phyloP scores from a whole-genome alignment of 2,888 invertebrate species.

The Eledona agricola region DNA sequence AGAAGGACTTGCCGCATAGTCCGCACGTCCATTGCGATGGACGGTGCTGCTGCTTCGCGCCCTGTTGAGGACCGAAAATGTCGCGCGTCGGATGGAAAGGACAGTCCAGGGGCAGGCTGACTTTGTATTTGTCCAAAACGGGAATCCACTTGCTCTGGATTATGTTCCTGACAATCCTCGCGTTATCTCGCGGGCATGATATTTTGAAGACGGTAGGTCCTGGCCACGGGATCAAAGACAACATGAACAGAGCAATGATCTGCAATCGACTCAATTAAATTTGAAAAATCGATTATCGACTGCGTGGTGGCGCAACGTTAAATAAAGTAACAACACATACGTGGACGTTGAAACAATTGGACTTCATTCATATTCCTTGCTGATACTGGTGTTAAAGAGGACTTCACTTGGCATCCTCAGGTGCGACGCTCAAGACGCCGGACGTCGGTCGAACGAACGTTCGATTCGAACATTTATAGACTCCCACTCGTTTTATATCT shows the following conservation, averaged over 20 bases:
- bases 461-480: too few species aligned
- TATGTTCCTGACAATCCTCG: slow-evolving; percentile 85
- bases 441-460: slow-evolving; percentile 30
- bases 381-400: slow-evolving; percentile 20
- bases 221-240: slow-evolving; percentile 88
- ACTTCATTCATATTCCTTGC: slow-evolving; percentile 85
- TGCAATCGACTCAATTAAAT: slow-evolving; percentile 54
- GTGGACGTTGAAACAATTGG: slow-evolving; percentile 85
- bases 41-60: slow-evolving; percentile 84
- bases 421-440: slow-evolving; percentile 30
- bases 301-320: too few species aligned
- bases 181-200: slow-evolving; percentile 88
- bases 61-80: slow-evolving; percentile 87
- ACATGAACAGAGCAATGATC: slow-evolving; percentile 82
- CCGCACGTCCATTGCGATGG: slow-evolving; percentile 92
- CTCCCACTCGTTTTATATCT: slow-evolving; percentile 1
- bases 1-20: slow-evolving; percentile 90
- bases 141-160: slow-evolving; percentile 93
- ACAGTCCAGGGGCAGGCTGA: slow-evolving; percentile 86
- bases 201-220: slow-evolving; percentile 87
- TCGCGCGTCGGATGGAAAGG: slow-evolving; percentile 89
- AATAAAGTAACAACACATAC: slow-evolving; percentile 65
- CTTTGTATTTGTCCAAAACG: slow-evolving; percentile 87
- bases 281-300: too few species aligned
- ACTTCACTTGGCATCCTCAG: slow-evolving; percentile 31